Conservation (phyloP, 2,113 vertebrate species). For the Suricata suricatta region DNA sequence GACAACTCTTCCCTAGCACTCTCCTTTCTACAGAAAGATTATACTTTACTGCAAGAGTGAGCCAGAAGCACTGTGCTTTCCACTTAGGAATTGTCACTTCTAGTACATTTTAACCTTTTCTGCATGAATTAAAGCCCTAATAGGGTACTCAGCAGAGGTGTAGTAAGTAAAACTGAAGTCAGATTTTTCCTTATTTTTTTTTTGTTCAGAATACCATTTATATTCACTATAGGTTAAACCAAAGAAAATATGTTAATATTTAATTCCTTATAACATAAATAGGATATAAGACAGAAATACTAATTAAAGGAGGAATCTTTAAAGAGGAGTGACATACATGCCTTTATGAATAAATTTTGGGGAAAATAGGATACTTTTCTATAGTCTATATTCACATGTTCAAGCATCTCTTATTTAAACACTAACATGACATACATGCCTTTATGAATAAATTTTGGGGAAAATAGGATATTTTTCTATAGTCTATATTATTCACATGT, state of each 20-base stretch:
- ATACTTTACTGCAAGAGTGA: conserved; percentile 48
- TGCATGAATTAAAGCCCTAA: conserved; percentile 78
- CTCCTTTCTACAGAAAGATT: conserved; percentile 42
- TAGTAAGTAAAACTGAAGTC: conserved; percentile 56
- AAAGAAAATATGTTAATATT: conserved; percentile 81
- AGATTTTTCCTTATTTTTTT: conserved; percentile 33
- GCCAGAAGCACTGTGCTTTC: conserved; percentile 61
- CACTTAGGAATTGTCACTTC: conserved; percentile 65
- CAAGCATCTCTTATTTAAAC: background rate
- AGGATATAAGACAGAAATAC: conserved; percentile 58
- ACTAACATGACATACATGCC: background rate
- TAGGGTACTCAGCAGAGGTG: conserved; percentile 64
- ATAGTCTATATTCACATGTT: background rate
- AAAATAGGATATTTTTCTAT: background rate
- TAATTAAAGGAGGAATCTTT: conserved; percentile 27
- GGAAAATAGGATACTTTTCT: background rate
- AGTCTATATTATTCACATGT: background rate
- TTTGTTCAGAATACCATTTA: conserved; percentile 9
- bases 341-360: conserved; percentile 17
- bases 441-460: too few species aligned
- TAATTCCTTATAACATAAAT: conserved; percentile 71
- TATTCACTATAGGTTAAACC: conserved; percentile 64
- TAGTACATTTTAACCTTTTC: conserved; percentile 61
- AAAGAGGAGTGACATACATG: background rate
- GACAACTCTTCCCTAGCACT: background rate